Evolutionary conservation across 2,113 vertebrate species (phyloP), one percentile per base, ranked within the genome.

Genomic region (Clupea harengus): DNA sequence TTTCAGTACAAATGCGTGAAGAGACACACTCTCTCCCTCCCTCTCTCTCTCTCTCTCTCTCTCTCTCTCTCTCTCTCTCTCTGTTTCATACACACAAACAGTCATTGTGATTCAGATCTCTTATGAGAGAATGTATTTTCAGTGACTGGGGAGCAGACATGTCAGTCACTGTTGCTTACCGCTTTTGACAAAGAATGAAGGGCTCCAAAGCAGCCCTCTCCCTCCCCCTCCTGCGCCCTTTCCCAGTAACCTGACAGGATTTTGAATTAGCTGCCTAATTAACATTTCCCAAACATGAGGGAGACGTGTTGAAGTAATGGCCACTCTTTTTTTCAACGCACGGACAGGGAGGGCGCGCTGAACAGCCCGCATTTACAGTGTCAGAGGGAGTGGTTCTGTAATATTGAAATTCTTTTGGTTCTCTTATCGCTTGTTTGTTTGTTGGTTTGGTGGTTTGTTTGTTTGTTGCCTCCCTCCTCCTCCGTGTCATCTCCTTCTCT

Each of bases 241-340:
- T 85, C 81, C 50, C 57, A n/a, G 32, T 49, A 28, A 85, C 88
- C 81, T 87, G 84, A 89, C 85, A 91, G 85, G 85, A 89, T 89
- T 80, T 54, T 85, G 82, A 86, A 88, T 89, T 82, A 87, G 82
- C 85, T 46, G 45, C 84, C 64, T 90, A 91, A 92, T 83, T 49
- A 90, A 90, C 83, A 90, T 91, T 90, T 91, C 87, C 86, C 87
- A 87, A 93, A 90, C 83, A 87, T 87, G n/a, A 81, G 47, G 81
- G 50, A 72, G 82, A 89, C 57, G 32, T 87, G 85, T 86, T 90
- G 88, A 89, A 88, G 88, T 90, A 93, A 92, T 85, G 85, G 88
- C 89, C 85, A 91, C 84, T 60, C 81, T 72, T 91, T 93, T 93
- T 92, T 92, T 93, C 88, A 87, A 85, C 92, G 88, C 83, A 86